A percentile compares a stretch with the other conserved stretches of the same genome.
phyloP scores from a whole-genome alignment of 2,888 invertebrate genomes.

The Blastobasis lacticolella region DNA sequence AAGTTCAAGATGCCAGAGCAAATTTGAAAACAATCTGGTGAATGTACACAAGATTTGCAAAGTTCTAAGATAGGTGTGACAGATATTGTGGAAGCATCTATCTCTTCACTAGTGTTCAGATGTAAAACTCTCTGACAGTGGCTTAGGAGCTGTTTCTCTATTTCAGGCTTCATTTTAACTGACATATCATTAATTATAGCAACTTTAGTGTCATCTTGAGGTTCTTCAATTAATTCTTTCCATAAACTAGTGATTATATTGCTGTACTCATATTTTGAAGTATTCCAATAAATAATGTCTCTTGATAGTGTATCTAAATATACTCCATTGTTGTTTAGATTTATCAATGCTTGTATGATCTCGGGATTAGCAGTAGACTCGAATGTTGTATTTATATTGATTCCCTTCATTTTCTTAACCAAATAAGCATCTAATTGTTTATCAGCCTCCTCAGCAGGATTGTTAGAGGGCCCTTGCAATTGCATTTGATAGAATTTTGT shows the following conservation, averaged over 20 bases:
- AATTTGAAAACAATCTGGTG: slow-evolving; percentile 50
- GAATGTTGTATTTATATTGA: slow-evolving; percentile 29
- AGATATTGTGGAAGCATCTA: slow-evolving; percentile 22
- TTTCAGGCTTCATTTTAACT: slow-evolving; percentile 45
- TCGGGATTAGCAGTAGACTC: slow-evolving; percentile 37
- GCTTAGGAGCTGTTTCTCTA: slow-evolving; percentile 40
- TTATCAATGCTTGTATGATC: slow-evolving; percentile 47
- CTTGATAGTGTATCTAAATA: slow-evolving; percentile 24
- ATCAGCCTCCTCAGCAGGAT: slow-evolving; percentile 16
- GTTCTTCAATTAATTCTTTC: slow-evolving; percentile 1
- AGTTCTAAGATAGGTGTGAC: slow-evolving; percentile 25
- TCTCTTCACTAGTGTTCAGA: slow-evolving; percentile 16
- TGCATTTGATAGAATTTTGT: slow-evolving; percentile 32
- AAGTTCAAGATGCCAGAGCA: slow-evolving; percentile 42
- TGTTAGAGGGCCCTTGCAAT: slow-evolving; percentile 13
- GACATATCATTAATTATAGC: slow-evolving; percentile 30
- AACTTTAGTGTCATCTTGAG: slow-evolving; percentile 2
- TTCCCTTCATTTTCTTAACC: slow-evolving; percentile 34
- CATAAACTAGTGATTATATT: no score
- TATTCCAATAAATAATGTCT: slow-evolving; percentile 40
- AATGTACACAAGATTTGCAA: slow-evolving; percentile 33
- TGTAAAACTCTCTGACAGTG: slow-evolving; percentile 25
- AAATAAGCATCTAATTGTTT: slow-evolving; percentile 47
- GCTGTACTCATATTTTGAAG: neutral
- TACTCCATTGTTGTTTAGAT: slow-evolving; percentile 33